phyloP scores from a whole-genome alignment of 1,140 invertebrate genomes.

The Phthorimaea operculella region DNA sequence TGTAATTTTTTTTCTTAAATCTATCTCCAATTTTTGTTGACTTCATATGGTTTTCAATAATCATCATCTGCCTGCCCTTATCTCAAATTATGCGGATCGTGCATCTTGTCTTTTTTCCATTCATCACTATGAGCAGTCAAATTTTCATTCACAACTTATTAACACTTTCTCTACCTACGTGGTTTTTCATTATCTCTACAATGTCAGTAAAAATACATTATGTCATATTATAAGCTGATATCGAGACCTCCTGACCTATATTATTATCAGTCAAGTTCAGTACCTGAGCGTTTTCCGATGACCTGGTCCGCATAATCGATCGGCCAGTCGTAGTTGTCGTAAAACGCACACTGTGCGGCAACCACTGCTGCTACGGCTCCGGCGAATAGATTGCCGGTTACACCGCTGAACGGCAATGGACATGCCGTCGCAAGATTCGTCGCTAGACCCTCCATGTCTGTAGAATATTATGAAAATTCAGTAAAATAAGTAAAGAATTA shows the following conservation, averaged over 20 bases:
- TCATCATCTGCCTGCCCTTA: no score
- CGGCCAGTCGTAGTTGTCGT: conserved; percentile 70
- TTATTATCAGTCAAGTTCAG: neutral
- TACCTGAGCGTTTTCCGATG: conserved; percentile 17
- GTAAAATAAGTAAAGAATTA: no score
- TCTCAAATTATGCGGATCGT: no score
- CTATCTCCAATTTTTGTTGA: neutral
- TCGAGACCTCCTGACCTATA: no score
- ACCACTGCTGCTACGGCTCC: conserved; percentile 65
- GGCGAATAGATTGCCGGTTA: conserved; percentile 60
- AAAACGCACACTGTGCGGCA: conserved; percentile 66
- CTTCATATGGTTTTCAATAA: neutral
- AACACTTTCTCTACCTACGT: neutral
- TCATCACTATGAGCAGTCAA: no score
- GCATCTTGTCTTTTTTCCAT: no score
- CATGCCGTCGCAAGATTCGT: conserved; percentile 25
- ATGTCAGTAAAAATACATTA: no score
- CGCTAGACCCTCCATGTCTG: conserved; percentile 25
- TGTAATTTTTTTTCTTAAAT: neutral
- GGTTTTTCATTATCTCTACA: neutral
- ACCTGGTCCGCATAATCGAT: conserved; percentile 37
- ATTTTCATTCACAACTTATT: neutral
- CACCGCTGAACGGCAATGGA: conserved; percentile 35
- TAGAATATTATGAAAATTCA: conserved; percentile 4
- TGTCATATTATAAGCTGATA: no score